phyloP scores from a whole-genome alignment of 1,140 invertebrate genomes.

The Zophobas morio region DNA sequence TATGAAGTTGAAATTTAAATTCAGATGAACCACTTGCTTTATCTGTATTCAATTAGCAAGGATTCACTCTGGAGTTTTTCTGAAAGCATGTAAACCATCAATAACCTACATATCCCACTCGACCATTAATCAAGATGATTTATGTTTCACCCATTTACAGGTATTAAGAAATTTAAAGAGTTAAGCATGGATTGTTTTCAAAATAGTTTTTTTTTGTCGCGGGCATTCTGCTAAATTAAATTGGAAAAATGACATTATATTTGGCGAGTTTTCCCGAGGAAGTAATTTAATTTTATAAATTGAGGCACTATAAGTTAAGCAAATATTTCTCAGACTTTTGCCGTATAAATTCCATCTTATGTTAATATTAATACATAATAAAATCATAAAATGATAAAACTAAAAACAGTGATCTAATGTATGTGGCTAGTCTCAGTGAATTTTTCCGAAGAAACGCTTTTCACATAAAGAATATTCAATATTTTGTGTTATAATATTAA shows the following conservation, averaged over 20 bases:
- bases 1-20: background rate
- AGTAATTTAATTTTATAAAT: too few species aligned
- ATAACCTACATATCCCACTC: background rate
- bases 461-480: too few species aligned
- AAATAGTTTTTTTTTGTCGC: background rate
- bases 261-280: too few species aligned
- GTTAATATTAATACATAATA: too few species aligned
- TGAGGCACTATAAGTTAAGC: too few species aligned
- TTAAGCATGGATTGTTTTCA: background rate
- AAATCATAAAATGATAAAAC: too few species aligned
- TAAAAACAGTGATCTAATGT: too few species aligned
- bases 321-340: too few species aligned
- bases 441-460: too few species aligned
- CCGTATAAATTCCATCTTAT: too few species aligned
- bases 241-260: background rate
- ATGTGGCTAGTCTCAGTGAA: too few species aligned
- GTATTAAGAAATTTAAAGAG: background rate
- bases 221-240: background rate
- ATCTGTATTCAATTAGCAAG: background rate
- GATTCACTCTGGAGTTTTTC: background rate
- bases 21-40: background rate
- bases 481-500: background rate
- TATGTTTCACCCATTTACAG: background rate
- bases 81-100: background rate
- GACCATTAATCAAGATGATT: conserved; percentile 9